phyloP scores from a whole-genome alignment of 2,113 vertebrate genomes.

The Sardina pilchardus region DNA sequence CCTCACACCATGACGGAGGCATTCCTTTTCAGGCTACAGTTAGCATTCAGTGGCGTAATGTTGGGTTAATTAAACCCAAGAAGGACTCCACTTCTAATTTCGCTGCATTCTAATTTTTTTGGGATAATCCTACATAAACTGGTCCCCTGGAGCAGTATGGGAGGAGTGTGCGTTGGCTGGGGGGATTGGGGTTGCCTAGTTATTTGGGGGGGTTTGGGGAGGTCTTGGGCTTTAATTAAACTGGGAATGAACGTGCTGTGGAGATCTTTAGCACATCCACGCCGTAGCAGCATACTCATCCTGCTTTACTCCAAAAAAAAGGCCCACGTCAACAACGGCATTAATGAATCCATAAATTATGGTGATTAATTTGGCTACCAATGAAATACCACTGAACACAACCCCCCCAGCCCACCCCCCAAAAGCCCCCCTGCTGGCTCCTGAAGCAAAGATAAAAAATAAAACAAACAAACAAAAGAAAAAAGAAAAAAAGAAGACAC shows the following conservation, averaged over 20 bases:
- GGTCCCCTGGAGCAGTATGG: background rate
- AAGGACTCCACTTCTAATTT: constrained; percentile 20
- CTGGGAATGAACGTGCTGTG: constrained; percentile 14
- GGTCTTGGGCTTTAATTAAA: constrained; percentile 29
- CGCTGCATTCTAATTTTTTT: background rate
- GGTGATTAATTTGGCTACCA: background rate
- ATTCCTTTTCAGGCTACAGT: background rate
- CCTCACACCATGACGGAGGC: background rate
- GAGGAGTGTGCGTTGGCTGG: background rate
- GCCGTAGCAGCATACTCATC: background rate
- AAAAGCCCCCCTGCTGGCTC: background rate
- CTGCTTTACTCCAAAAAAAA: background rate
- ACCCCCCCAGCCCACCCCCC: background rate
- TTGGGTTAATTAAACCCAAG: constrained; percentile 7
- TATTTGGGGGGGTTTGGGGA: background rate
- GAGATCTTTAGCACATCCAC: background rate
- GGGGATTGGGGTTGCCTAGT: no score
- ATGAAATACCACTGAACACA: background rate
- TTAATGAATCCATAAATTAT: constrained; percentile 34
- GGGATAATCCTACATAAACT: constrained; percentile 3
- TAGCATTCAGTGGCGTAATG: background rate
- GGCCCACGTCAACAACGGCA: background rate
- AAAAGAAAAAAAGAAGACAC: constrained; percentile 36
- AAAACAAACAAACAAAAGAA: background rate
- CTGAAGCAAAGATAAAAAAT: background rate